These are phyloP conservation scores for Lycorma delicatula DNA, from an alignment of 1,140 invertebrate species.

Conservation along the genomic window DNA sequence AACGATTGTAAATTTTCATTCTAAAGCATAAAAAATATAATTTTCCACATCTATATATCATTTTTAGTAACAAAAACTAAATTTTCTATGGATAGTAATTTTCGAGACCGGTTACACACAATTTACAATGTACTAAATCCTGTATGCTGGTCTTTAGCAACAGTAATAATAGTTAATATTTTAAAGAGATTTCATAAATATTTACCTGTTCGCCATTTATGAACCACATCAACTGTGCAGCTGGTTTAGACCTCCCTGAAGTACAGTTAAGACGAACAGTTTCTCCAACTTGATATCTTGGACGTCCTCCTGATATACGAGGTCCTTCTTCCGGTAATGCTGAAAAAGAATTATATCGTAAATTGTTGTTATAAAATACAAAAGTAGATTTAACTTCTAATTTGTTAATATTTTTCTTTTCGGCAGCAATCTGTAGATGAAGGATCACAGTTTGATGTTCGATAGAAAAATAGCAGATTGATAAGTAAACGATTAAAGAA, in stretches of 20 bases:
- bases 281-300: conserved; percentile 73
- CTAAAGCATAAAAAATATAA: no score
- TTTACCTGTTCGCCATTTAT: conserved; percentile 76
- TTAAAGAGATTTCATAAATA: conserved; percentile 34
- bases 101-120: not conserved
- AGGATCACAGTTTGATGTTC: no score
- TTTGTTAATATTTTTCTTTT: no score
- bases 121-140: not conserved
- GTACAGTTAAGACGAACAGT: conserved; percentile 74
- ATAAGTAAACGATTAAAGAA: no score
- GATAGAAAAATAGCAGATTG: no score
- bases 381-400: no score
- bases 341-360: conserved; percentile 44
- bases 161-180: not conserved
- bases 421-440: no score
- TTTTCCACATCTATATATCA: no score
- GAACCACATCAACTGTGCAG: conserved; percentile 74
- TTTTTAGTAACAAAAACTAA: no score
- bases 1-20: no score
- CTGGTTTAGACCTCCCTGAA: conserved; percentile 69
- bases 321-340: conserved; percentile 76
- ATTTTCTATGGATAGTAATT: not conserved
- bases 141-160: no score
- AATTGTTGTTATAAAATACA: no score
- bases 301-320: conserved; percentile 64